phyloP scores from a whole-genome alignment of 2,797 vertebrate species.

The Chaenodraco wilsoni region DNA sequence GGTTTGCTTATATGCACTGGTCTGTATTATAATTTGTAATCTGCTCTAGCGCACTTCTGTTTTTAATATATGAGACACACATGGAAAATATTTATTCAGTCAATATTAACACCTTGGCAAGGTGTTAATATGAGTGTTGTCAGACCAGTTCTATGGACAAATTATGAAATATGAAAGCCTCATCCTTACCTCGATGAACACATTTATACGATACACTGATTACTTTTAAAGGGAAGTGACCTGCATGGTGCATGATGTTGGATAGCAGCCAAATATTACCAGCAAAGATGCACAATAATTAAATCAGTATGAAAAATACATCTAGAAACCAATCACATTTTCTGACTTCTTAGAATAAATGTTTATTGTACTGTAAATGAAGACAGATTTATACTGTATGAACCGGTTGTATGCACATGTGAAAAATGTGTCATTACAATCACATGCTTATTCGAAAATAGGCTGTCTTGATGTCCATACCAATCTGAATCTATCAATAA shows the following conservation, averaged over 20 bases:
- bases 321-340: background rate
- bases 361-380: background rate
- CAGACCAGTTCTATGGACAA: conserved; percentile 5
- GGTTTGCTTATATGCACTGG: conserved; percentile 12
- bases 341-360: background rate
- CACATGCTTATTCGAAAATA: background rate
- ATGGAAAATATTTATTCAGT: conserved; percentile 18
- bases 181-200: background rate
- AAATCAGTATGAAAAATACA: background rate
- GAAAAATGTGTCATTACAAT: background rate
- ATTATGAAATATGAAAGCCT: conserved; percentile 22
- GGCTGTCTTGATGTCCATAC: conserved; percentile 6
- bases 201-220: conserved; percentile 21
- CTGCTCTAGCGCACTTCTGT: conserved; percentile 7
- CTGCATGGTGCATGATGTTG: conserved; percentile 1
- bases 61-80: conserved; percentile 18
- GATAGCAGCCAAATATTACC: conserved; percentile 7
- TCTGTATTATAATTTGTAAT: conserved; percentile 32
- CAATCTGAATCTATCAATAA: conserved; percentile 55
- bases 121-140: conserved; percentile 15
- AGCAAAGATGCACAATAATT: conserved; percentile 15
- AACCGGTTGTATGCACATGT: background rate
- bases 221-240: conserved; percentile 15
- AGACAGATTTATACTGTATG: background rate
- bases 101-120: background rate